Base-by-base conservation (phyloP, 2,797 vertebrate genomes). In the Sandelia bainsii region DNA sequence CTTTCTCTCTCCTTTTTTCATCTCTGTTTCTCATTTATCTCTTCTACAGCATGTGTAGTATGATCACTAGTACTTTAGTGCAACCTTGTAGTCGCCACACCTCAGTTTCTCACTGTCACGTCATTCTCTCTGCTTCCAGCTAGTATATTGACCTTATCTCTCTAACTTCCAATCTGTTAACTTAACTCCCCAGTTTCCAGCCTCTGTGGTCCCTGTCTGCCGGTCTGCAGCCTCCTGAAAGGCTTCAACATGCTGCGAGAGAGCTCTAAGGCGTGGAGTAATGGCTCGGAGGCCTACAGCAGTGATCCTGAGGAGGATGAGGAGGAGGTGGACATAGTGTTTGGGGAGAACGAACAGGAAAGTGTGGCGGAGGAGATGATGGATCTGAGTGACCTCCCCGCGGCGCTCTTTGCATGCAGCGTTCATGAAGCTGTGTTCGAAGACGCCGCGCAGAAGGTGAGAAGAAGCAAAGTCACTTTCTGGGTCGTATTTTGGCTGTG, bases 341-440 rank as follows among this genome's bases (percentile, higher is more conserved):
- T 97, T 89, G 93, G 96, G 67, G 96, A 98, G 89, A 95, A 92
- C 0, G 95, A 97, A 80, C 96, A 96, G 75, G 95, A 96, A 23
- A 95, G 95, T 68, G 87, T 94, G 69, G 91, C 92, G 32, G 96
- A 96, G 63, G 96, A 97, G 90, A 96, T 98, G 95, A 98, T 98
- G 97, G 97, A 98, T 90, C 90, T 99, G 40, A 99, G 96, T 29
- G 96, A 97, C 84, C 90, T 98, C 74, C 97, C 97, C 78, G 95
- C 95, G n/a, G 94, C 96, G 0, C 95, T 99, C 6, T 98, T 97
- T 72, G 98, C 96, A 8, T 99, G 97, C 89, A 91, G 95, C 1
- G 95, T 98, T 59, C 96, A 96, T 0, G 96, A 97, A 65, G 90
- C 95, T 0, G 96, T 96, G 75, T 99, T 98, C 8, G 94, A 97